phyloP scores from a whole-genome alignment of 2,888 invertebrate species.

The Drosophila neonasuta region DNA sequence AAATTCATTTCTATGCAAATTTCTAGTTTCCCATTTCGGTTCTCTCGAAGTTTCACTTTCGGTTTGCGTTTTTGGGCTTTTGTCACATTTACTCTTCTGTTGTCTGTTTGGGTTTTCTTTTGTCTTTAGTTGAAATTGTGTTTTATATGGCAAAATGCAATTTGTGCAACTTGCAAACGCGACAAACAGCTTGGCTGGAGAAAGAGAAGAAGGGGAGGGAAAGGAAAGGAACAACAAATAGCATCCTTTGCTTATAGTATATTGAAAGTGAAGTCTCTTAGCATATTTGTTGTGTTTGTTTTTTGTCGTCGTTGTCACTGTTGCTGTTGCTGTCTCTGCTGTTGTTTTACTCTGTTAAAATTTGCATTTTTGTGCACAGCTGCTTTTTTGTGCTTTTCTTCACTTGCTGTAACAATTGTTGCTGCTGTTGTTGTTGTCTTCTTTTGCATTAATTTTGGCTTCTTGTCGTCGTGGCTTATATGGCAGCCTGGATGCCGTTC shows the following conservation, averaged over 20 bases:
- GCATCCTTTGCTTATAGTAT: conserved; percentile 72
- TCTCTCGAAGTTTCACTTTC: conserved; percentile 71
- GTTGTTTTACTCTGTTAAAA: conserved; percentile 69
- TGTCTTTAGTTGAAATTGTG: conserved; percentile 72
- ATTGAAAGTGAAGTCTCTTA: conserved; percentile 78
- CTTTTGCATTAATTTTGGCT: conserved; percentile 78
- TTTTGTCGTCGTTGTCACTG: conserved; percentile 20
- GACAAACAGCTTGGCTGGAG: conserved; percentile 64
- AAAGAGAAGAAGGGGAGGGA: too few species aligned
- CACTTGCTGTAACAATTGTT: conserved; percentile 61
- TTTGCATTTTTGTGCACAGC: conserved; percentile 76
- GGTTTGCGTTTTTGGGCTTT: conserved; percentile 71
- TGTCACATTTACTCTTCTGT: conserved; percentile 64
- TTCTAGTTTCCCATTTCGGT: conserved; percentile 77
- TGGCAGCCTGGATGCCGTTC: conserved; percentile 53
- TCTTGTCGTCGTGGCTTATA: conserved; percentile 70
- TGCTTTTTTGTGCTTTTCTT: conserved; percentile 74
- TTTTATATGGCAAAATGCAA: conserved; percentile 80
- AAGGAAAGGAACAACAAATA: conserved; percentile 48
- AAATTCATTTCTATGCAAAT: conserved; percentile 79
- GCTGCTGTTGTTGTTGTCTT: conserved; percentile 61
- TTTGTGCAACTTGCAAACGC: conserved; percentile 78
- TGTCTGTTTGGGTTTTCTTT: conserved; percentile 50
- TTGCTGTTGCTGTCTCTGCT: conserved; percentile 29
- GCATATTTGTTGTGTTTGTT: conserved; percentile 59